These are phyloP conservation scores for Reinhardtius hippoglossoides DNA, from an alignment of 2,113 vertebrate species.

Conservation along the genomic window DNA sequence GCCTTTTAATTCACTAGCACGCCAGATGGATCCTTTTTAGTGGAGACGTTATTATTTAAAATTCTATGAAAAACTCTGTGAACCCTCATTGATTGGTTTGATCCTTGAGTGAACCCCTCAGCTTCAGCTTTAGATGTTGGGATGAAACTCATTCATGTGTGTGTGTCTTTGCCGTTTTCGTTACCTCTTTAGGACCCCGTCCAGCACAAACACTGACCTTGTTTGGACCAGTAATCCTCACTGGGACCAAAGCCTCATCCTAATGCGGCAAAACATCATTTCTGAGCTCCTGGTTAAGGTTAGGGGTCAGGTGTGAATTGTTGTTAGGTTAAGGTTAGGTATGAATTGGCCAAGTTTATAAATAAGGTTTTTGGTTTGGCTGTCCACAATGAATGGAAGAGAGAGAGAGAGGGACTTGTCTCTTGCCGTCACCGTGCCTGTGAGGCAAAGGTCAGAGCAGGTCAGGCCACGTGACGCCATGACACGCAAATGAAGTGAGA, in stretches of 20 bases:
- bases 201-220: no score
- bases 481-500: constrained; percentile 33
- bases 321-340: no score
- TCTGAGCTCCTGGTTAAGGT: no score
- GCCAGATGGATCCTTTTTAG: constrained; percentile 32
- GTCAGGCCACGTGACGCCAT: constrained; percentile 39
- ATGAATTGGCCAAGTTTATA: no score
- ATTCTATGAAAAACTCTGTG: not conserved
- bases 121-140: constrained; percentile 2
- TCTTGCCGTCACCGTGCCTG: constrained; percentile 23
- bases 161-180: no score
- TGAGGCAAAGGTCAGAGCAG: constrained; percentile 50
- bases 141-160: not conserved
- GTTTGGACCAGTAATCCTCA: no score
- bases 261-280: no score
- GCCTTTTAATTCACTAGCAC: constrained; percentile 5
- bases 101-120: constrained; percentile 4
- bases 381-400: not conserved
- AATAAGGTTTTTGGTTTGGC: no score
- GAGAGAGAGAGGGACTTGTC: not conserved
- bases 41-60: not conserved
- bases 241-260: no score
- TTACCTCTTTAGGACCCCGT: no score
- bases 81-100: constrained; percentile 5
- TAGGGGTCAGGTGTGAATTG: no score